Conservation (phyloP, 2,888 invertebrate species). For the Hydriomena furcata region DNA sequence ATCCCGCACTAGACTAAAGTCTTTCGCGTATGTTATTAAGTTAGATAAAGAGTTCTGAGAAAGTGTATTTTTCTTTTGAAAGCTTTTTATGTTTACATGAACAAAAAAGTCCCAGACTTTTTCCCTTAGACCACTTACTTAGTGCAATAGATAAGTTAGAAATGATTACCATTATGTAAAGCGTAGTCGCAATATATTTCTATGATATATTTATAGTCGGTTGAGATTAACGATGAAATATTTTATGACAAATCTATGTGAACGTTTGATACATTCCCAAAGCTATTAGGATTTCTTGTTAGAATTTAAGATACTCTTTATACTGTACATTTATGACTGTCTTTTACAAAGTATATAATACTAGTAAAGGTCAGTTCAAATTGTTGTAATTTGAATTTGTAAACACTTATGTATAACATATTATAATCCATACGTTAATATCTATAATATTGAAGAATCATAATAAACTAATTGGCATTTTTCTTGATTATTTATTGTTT, state of each 20-base stretch:
- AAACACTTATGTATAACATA: constrained; percentile 7
- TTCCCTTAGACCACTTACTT: not conserved
- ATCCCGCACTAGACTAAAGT: no score
- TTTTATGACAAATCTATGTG: constrained; percentile 7
- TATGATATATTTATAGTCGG: not conserved
- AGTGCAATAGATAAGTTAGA: not conserved
- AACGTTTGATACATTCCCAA: constrained; percentile 46
- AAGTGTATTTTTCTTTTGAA: no score
- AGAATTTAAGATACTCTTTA: constrained; percentile 13
- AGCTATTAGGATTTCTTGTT: constrained; percentile 11
- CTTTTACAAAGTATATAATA: constrained; percentile 8
- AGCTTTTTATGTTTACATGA: no score
- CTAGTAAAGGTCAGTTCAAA: constrained; percentile 11
- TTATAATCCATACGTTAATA: constrained; percentile 26
- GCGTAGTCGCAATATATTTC: not conserved
- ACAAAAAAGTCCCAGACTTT: not conserved
- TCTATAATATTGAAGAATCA: no score
- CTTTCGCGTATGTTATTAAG: no score
- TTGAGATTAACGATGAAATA: not conserved
- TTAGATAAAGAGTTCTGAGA: no score
- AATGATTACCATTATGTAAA: no score
- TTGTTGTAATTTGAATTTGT: constrained; percentile 20
- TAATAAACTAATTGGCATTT: no score
- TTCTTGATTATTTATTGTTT: no score
- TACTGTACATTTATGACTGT: not conserved